A percentile compares a stretch with the other conserved stretches of the same genome.
Conservation (phyloP, 2,888 invertebrate genomes). For the Aradus depressus region DNA sequence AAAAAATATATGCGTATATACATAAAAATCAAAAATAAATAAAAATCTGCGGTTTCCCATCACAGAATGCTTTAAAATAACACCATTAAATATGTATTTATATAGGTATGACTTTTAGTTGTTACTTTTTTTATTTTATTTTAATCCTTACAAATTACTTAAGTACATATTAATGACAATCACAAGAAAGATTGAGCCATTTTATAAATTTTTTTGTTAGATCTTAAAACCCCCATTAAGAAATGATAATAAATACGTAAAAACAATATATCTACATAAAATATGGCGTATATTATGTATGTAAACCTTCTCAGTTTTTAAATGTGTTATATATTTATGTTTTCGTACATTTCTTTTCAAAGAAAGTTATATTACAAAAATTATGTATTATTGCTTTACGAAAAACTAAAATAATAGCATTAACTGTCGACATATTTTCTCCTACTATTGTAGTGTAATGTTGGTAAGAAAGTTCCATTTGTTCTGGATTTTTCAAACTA, state of each 20-base stretch:
- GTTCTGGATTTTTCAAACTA: too few species aligned
- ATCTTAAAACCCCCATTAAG: constrained; percentile 4
- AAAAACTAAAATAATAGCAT: background rate
- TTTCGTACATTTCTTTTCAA: background rate
- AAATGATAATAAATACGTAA: background rate
- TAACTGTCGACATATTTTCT: too few species aligned
- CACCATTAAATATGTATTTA: constrained; percentile 11
- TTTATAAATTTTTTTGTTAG: background rate
- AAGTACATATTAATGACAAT: constrained; percentile 14
- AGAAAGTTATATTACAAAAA: background rate
- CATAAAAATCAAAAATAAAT: background rate
- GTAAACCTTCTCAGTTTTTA: background rate
- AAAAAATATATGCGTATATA: too few species aligned
- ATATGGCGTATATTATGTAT: background rate
- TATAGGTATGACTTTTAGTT: too few species aligned
- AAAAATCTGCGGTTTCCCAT: constrained; percentile 13
- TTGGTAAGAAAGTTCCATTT: too few species aligned
- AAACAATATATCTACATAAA: background rate
- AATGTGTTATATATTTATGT: background rate
- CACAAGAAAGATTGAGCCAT: constrained; percentile 16
- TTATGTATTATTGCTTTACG: background rate
- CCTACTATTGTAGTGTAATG: too few species aligned
- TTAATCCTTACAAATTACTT: too few species aligned
- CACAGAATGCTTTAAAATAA: constrained; percentile 15
- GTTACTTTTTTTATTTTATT: too few species aligned